A percentile compares a stretch with the other conserved stretches of the same genome.
Conservation (phyloP, 2,113 vertebrate species). For the Eulemur rufifrons region DNA sequence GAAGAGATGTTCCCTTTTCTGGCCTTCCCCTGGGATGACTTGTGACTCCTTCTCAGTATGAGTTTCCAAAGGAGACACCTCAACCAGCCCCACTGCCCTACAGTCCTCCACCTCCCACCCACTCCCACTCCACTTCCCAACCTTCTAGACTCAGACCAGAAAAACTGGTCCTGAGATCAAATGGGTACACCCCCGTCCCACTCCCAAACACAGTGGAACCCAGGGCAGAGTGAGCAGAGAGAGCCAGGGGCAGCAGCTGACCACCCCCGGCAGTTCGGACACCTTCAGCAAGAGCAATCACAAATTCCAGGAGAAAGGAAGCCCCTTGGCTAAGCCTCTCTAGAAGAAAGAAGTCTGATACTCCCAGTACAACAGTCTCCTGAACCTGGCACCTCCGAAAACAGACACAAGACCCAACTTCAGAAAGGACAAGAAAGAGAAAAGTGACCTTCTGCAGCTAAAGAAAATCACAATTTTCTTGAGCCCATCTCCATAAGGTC, state of each 20-base stretch:
- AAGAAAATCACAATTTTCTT: neutral
- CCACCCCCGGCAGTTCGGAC: neutral
- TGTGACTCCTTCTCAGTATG: neutral
- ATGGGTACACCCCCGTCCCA: constrained; percentile 29
- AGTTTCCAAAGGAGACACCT: neutral
- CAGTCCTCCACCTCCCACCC: constrained; percentile 43
- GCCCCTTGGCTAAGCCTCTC: neutral
- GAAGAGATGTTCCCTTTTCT: neutral
- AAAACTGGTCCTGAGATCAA: constrained; percentile 77
- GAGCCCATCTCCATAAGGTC: neutral
- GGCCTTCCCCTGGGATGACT: neutral
- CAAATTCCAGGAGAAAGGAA: neutral
- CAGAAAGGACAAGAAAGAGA: neutral
- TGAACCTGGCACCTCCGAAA: neutral
- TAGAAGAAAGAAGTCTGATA: neutral
- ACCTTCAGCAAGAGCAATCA: neutral
- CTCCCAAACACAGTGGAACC: constrained; percentile 21
- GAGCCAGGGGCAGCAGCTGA: neutral
- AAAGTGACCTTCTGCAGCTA: neutral
- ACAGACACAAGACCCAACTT: neutral
- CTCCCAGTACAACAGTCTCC: neutral
- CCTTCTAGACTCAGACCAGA: constrained; percentile 71
- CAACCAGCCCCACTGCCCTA: neutral
- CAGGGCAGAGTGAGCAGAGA: neutral
- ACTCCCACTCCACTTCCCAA: constrained; percentile 70